Percentiles rank a stretch among this genome's conserved stretches.
Evolutionary conservation across 1,140 invertebrate species (phyloP).

Genomic region (Atopsyche davidsoni): DNA sequence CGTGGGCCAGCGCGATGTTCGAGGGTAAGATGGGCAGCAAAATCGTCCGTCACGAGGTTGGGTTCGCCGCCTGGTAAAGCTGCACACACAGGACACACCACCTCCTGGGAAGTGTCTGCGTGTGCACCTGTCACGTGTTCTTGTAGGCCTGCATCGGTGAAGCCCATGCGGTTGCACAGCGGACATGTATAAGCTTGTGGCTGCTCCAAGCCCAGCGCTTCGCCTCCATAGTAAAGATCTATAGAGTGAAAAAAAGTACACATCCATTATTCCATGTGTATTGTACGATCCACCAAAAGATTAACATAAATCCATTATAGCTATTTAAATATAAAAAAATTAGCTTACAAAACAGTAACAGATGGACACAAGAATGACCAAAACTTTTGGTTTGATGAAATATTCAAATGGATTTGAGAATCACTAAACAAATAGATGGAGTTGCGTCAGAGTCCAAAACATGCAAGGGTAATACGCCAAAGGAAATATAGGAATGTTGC

Average conservation of each 20-base stretch:
- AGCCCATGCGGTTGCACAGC: constrained; percentile 93
- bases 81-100: constrained; percentile 94
- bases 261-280: not conserved
- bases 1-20: constrained; percentile 85
- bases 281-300: too few relatives aligned
- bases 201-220: constrained; percentile 80
- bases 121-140: constrained; percentile 90
- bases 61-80: constrained; percentile 92
- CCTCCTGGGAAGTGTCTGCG: constrained; percentile 76
- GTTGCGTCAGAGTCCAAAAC: too few relatives aligned
- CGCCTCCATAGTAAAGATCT: constrained; percentile 94
- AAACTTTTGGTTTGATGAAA: too few relatives aligned
- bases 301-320: too few relatives aligned
- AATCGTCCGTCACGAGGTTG: constrained; percentile 96
- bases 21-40: constrained; percentile 89
- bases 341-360: too few relatives aligned
- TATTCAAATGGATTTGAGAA: too few relatives aligned
- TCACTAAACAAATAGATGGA: too few relatives aligned
- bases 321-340: too few relatives aligned
- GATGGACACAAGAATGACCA: too few relatives aligned
- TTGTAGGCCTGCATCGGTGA: constrained; percentile 84
- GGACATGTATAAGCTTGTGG: constrained; percentile 95
- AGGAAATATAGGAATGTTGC: too few relatives aligned
- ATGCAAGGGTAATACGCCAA: too few relatives aligned
- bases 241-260: constrained; percentile 29